These are phyloP conservation scores for Oenanthe melanoleuca DNA, from an alignment of 2,113 vertebrate species.

Conservation along the genomic window DNA sequence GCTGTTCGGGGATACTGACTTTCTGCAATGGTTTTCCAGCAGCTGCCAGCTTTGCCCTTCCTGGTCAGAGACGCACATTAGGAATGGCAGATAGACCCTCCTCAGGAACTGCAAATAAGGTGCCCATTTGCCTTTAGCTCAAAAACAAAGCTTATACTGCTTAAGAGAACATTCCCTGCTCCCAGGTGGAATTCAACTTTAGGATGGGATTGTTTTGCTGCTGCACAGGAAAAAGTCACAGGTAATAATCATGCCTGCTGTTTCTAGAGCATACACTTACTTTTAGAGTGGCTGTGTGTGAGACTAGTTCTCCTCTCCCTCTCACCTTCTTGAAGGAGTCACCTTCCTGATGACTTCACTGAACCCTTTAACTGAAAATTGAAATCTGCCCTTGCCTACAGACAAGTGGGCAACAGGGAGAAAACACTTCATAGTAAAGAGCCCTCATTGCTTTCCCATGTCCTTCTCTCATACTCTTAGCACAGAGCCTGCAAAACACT, in stretches of 20 bases:
- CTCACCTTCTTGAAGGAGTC: background rate
- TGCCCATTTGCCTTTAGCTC: background rate
- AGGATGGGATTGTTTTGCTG: background rate
- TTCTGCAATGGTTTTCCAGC: background rate
- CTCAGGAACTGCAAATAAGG: background rate
- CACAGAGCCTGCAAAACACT: background rate
- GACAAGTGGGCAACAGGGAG: background rate
- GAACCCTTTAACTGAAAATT: background rate
- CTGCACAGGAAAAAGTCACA: background rate
- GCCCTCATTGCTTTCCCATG: background rate
- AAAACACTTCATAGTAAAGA: background rate
- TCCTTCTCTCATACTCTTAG: background rate
- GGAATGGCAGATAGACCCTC: background rate
- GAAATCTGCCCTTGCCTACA: background rate
- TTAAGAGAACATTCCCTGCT: background rate
- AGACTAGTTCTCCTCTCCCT: background rate
- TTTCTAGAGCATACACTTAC: background rate
- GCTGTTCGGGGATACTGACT: background rate
- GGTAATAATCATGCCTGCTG: accelerated
- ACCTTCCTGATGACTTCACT: background rate
- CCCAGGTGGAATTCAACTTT: background rate
- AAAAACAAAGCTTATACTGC: background rate
- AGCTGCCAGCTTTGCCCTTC: background rate
- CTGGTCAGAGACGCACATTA: background rate
- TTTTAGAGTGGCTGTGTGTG: background rate